A percentile compares a stretch with the other conserved stretches of the same genome.
Conservation (phyloP, 2,888 invertebrate genomes). For the Lithophane leautieri region DNA sequence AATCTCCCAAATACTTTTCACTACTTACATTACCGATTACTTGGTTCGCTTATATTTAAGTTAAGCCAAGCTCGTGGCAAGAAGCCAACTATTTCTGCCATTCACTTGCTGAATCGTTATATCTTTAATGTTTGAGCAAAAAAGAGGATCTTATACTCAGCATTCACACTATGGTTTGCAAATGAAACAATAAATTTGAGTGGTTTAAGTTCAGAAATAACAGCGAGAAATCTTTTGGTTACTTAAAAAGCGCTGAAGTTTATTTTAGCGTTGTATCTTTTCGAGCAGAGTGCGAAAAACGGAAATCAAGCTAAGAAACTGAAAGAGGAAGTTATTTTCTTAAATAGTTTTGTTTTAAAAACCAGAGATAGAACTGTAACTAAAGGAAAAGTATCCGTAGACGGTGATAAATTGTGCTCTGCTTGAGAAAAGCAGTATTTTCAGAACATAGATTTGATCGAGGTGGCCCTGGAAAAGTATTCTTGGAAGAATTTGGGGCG, state of each 20-base stretch:
- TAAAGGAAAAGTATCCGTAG: not conserved
- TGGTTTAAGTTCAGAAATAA: constrained; percentile 26
- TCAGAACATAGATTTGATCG: not conserved
- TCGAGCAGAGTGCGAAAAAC: not conserved
- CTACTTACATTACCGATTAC: constrained; percentile 55
- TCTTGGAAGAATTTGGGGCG: not conserved
- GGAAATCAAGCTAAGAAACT: not conserved
- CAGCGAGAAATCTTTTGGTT: not conserved
- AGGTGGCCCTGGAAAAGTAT: not conserved
- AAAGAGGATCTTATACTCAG: constrained; percentile 38
- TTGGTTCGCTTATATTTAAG: constrained; percentile 52
- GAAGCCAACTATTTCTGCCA: constrained; percentile 58
- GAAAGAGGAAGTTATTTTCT: constrained; percentile 16
- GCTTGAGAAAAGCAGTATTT: not conserved
- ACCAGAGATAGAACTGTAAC: not conserved
- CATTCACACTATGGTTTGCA: constrained; percentile 21
- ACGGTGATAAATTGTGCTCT: not conserved
- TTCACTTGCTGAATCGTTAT: constrained; percentile 48
- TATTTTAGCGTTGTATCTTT: constrained; percentile 12
- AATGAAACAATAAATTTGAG: constrained; percentile 27
- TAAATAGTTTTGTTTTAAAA: constrained; percentile 1
- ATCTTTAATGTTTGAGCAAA: constrained; percentile 50
- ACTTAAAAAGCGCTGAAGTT: constrained; percentile 20
- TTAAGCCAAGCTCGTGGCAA: constrained; percentile 53
- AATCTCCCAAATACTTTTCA: constrained; percentile 37